Conservation (phyloP, 2,888 invertebrate genomes). For the Ischnus inquisitorius region DNA sequence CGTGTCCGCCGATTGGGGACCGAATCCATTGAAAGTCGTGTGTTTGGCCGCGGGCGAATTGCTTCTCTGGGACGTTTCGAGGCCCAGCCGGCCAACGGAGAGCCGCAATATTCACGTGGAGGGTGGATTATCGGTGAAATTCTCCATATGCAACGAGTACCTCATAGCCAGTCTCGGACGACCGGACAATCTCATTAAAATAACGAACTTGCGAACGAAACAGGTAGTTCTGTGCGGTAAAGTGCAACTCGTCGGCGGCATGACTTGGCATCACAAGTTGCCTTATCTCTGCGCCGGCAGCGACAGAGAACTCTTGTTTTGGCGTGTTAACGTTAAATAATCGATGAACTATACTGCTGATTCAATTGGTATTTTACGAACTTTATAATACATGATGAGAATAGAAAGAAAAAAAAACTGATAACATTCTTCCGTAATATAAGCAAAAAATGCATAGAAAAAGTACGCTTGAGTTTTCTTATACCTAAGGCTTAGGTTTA, state of each 20-base stretch:
- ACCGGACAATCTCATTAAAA: constrained; percentile 89
- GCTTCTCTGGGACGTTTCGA: constrained; percentile 89
- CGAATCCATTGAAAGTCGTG: constrained; percentile 88
- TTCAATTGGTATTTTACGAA: constrained; percentile 11
- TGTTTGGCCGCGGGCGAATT: constrained; percentile 90
- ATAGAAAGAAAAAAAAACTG: not conserved
- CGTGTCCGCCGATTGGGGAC: constrained; percentile 90
- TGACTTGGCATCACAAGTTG: constrained; percentile 89
- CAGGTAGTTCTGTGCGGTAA: constrained; percentile 87
- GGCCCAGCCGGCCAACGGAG: constrained; percentile 89
- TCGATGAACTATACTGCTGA: not conserved
- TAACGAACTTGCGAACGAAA: constrained; percentile 88
- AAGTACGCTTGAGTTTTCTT: not conserved
- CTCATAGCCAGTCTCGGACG: constrained; percentile 90
- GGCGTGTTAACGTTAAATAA: constrained; percentile 86
- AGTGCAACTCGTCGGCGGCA: constrained; percentile 87
- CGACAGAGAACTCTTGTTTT: constrained; percentile 88
- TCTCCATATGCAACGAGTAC: constrained; percentile 88
- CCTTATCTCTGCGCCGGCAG: constrained; percentile 88
- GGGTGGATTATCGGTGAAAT: constrained; percentile 88
- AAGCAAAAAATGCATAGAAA: not conserved
- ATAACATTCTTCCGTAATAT: not conserved
- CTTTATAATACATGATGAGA: not conserved
- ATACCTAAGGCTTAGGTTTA: not conserved
- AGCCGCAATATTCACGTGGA: constrained; percentile 88